Conservation (phyloP, 53 echinoderm and acorn worm species). For the Zoroaster sp. region DNA sequence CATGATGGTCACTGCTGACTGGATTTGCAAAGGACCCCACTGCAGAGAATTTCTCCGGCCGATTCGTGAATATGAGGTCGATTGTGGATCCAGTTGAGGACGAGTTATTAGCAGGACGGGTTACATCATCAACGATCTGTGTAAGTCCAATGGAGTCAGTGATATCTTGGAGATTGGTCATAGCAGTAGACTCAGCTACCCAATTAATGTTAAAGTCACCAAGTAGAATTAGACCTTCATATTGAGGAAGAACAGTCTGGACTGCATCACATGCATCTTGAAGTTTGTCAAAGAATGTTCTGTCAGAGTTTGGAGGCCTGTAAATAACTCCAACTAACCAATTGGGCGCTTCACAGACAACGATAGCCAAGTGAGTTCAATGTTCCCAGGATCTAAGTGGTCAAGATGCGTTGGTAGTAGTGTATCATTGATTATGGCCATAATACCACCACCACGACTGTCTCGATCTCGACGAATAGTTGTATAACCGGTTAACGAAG, state of each 20-base stretch:
- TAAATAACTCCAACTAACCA: conserved; percentile 11
- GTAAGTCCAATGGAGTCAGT: neutral
- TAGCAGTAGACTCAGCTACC: neutral
- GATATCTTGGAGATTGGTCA: neutral
- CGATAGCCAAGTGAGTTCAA: conserved; percentile 1
- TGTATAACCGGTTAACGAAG: neutral
- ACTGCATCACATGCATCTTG: neutral
- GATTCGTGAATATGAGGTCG: too few relatives aligned
- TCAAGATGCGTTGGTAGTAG: conserved; percentile 11
- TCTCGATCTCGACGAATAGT: conserved; percentile 21
- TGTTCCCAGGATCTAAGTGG: neutral
- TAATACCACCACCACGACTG: neutral
- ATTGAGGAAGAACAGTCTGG: neutral
- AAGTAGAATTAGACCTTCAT: neutral
- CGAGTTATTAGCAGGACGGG: neutral
- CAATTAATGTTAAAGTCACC: conserved; percentile 14
- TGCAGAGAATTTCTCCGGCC: neutral
- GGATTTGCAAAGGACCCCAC: neutral
- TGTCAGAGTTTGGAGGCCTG: too few relatives aligned
- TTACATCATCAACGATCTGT: too few relatives aligned
- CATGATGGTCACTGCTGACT: conserved; percentile 2
- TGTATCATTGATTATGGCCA: conserved; percentile 4
- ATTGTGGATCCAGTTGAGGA: conserved; percentile 15
- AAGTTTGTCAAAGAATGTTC: neutral
- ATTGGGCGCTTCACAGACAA: conserved; percentile 1